Base-by-base conservation (phyloP, 1,140 invertebrate species). In the Formica exsecta region DNA sequence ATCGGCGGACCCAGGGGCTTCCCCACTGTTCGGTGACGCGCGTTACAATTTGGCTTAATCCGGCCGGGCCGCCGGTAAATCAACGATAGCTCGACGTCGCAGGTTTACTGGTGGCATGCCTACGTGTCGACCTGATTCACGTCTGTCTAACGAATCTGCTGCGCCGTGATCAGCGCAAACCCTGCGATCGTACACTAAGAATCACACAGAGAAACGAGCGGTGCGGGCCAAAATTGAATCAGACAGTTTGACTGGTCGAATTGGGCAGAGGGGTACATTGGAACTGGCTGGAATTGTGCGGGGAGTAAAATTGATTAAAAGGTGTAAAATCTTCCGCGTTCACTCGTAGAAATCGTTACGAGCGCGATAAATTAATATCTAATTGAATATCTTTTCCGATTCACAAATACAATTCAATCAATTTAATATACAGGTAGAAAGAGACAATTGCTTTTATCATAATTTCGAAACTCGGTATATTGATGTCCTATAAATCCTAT, bases 41-140 rank as follows among this genome's bases (percentile, higher is more conserved):
- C 66, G 79, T 83, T 74, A 83, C 79, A 83, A 83, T 83, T 74
- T 73, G 68, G 79, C 79, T 83, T 83, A 74, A 83, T 83, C 68
- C 68, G 41, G 41, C 68, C 68, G 79, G 54, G n/a, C 65, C 79
- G n/a, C 66, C 79, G 44, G 68, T 83, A 83, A 83, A 83, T 83
- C 79, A 83, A 83, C 68, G 79, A 54, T 61, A 8, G 68, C 79
- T 48, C 54, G 79, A 61, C 79, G 48, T 73, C 68, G 68, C 68
- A 74, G 79, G 68, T 83, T 83, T 74, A 83, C 79, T 54, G 66
- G 32, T 32, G 32, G 68, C 66, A 68, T 81, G 79, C 54, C 77
- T 81, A 81, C 54, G 79, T 81, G 79, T 74, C 68, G 79, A 74
- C 79, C 79, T 83, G 79, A 83, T 83, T 83, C 79, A 57, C 79